A percentile compares a stretch with the other conserved stretches of the same genome.
Conservation (phyloP, 1,140 invertebrate genomes). For the Hormaphis cornu region DNA sequence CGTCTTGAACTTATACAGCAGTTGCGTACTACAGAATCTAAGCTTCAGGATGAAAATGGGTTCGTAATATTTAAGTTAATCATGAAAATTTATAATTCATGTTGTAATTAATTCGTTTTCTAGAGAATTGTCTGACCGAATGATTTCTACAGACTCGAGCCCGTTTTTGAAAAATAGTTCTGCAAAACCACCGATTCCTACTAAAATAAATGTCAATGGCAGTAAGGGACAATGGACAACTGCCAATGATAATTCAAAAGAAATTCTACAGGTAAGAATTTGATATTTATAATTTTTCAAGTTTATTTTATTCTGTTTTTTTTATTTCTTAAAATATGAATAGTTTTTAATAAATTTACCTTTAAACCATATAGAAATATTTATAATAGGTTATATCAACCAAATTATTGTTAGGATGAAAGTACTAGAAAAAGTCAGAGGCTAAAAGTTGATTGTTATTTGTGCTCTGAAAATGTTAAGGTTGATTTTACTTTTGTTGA, state of each 20-base stretch:
- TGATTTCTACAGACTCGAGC: background rate
- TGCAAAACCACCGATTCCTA: background rate
- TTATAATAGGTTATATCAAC: too few relatives aligned
- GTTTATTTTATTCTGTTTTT: too few relatives aligned
- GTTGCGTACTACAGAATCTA: conserved; percentile 46
- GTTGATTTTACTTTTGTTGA: too few relatives aligned
- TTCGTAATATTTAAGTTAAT: conserved; percentile 34
- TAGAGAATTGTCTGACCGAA: background rate
- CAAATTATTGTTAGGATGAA: too few relatives aligned
- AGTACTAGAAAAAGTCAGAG: too few relatives aligned
- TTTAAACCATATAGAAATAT: too few relatives aligned
- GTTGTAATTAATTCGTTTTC: background rate
- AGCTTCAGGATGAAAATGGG: conserved; percentile 46
- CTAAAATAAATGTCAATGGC: conserved; percentile 14
- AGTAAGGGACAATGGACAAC: background rate
- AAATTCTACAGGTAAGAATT: background rate
- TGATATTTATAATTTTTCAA: background rate
- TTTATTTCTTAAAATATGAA: too few relatives aligned
- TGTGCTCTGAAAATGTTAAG: too few relatives aligned
- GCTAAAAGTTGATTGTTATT: too few relatives aligned
- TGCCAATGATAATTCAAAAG: background rate
- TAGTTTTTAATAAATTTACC: too few relatives aligned
- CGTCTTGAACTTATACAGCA: conserved; percentile 47
- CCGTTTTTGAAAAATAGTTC: background rate
- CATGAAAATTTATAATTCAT: background rate